Conservation (phyloP, 2,888 invertebrate genomes). For the Fissipunctia ypsillon region DNA sequence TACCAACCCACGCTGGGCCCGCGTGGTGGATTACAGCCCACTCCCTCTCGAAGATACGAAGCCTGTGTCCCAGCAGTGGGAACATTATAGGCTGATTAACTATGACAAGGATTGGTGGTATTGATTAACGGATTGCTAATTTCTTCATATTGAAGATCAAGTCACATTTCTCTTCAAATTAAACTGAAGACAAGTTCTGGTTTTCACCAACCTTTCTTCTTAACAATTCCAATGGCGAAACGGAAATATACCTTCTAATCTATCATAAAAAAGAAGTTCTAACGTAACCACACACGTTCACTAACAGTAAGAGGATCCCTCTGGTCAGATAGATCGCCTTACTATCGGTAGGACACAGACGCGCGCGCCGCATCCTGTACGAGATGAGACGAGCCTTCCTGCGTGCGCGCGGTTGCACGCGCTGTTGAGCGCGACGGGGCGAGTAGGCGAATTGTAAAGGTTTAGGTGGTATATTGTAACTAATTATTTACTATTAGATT, state of each 20-base stretch:
- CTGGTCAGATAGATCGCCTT: constrained; percentile 68
- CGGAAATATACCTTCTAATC: constrained; percentile 30
- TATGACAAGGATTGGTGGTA: too few relatives aligned
- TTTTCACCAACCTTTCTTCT: not conserved
- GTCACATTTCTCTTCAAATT: not conserved
- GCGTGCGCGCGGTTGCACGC: constrained; percentile 89
- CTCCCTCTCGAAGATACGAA: too few relatives aligned
- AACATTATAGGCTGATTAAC: too few relatives aligned
- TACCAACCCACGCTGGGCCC: too few relatives aligned
- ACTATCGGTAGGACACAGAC: constrained; percentile 69
- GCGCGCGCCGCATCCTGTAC: constrained; percentile 88
- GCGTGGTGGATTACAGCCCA: too few relatives aligned
- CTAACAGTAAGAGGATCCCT: constrained; percentile 80
- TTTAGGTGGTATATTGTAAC: constrained; percentile 4
- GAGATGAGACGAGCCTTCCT: constrained; percentile 90
- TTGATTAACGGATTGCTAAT: too few relatives aligned
- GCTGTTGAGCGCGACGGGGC: constrained; percentile 87
- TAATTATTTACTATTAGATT: constrained; percentile 1
- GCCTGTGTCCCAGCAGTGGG: too few relatives aligned
- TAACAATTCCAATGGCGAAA: constrained; percentile 9
- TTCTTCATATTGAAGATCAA: too few relatives aligned
- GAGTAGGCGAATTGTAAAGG: constrained; percentile 19
- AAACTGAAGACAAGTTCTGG: not conserved
- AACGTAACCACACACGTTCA: constrained; percentile 60
- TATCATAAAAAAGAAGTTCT: constrained; percentile 42